These are phyloP conservation scores for Engystomops pustulosus DNA, from an alignment of 2,113 vertebrate species.

Conservation along the genomic window DNA sequence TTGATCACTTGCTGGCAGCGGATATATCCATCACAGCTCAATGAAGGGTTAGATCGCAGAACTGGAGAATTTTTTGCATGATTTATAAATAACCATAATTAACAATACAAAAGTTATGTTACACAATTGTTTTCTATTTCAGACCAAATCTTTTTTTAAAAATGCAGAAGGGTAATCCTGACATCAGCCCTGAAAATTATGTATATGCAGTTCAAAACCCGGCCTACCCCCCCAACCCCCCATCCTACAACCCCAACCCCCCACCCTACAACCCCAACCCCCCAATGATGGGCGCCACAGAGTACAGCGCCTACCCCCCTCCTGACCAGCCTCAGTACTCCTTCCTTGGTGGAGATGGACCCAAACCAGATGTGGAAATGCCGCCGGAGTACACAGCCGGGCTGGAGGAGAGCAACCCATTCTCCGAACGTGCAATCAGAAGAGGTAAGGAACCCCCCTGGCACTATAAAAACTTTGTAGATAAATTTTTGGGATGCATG, in stretches of 20 bases:
- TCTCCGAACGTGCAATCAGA: constrained; percentile 55
- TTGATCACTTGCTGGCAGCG: too few relatives aligned
- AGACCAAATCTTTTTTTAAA: constrained; percentile 1
- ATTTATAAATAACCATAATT: too few relatives aligned
- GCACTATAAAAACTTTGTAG: too few relatives aligned
- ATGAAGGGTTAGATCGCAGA: too few relatives aligned
- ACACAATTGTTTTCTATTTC: background rate
- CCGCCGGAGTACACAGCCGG: fast-evolving
- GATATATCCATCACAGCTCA: too few relatives aligned
- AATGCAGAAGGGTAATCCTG: background rate
- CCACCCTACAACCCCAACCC: constrained; percentile 13
- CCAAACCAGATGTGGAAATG: constrained; percentile 31
- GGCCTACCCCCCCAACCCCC: background rate
- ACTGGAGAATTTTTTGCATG: too few relatives aligned
- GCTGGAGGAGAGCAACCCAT: background rate
- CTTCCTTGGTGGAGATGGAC: background rate
- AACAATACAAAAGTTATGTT: too few relatives aligned
- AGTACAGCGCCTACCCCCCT: background rate
- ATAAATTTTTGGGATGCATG: too few relatives aligned
- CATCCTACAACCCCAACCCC: background rate
- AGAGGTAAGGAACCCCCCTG: constrained; percentile 61
- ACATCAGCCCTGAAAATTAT: background rate
- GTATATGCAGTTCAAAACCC: constrained; percentile 25
- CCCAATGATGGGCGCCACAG: background rate
- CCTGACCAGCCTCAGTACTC: background rate